Percentiles rank a stretch among this genome's conserved stretches.
Conservation (phyloP, 1,140 invertebrate genomes). For the Drosophila varians region DNA sequence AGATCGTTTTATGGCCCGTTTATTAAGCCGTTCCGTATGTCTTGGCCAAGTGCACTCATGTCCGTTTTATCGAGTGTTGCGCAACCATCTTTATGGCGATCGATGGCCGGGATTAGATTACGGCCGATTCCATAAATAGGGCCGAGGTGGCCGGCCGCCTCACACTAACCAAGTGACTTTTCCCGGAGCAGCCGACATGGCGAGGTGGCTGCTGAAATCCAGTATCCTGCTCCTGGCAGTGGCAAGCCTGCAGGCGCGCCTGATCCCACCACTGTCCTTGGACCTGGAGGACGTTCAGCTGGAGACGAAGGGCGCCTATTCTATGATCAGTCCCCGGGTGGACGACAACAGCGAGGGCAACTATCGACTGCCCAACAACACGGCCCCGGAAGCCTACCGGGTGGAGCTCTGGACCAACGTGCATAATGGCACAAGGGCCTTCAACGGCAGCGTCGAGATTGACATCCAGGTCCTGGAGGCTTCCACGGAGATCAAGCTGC, state of each 20-base stretch:
- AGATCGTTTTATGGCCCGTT: conserved; percentile 13
- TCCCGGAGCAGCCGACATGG: conserved; percentile 89
- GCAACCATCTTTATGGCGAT: conserved; percentile 50
- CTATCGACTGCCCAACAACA: conserved; percentile 86
- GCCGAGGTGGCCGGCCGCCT: not conserved
- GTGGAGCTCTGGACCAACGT: conserved; percentile 87
- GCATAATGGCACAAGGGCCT: conserved; percentile 83
- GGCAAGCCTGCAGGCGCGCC: conserved; percentile 39
- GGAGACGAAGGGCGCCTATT: conserved; percentile 49
- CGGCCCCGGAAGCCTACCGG: conserved; percentile 87
- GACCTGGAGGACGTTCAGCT: conserved; percentile 40
- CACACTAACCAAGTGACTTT: conserved; percentile 84
- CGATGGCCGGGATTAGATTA: conserved; percentile 53
- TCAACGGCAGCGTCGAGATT: conserved; percentile 86
- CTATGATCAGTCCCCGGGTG: conserved; percentile 20
- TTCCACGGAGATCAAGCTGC: conserved; percentile 84
- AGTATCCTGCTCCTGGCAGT: conserved; percentile 42
- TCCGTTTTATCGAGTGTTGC: conserved; percentile 24
- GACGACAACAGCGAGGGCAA: conserved; percentile 57
- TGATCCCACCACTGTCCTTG: conserved; percentile 12
- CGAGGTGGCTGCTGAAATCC: conserved; percentile 32
- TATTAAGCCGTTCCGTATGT: not conserved
- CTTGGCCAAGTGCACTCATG: conserved; percentile 1
- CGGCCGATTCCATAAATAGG: conserved; percentile 51
- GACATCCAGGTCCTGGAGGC: conserved; percentile 74